A percentile compares a stretch with the other conserved stretches of the same genome.
Conservation (phyloP, 2,888 invertebrate genomes). For the Caenorhabditis imperialis region DNA sequence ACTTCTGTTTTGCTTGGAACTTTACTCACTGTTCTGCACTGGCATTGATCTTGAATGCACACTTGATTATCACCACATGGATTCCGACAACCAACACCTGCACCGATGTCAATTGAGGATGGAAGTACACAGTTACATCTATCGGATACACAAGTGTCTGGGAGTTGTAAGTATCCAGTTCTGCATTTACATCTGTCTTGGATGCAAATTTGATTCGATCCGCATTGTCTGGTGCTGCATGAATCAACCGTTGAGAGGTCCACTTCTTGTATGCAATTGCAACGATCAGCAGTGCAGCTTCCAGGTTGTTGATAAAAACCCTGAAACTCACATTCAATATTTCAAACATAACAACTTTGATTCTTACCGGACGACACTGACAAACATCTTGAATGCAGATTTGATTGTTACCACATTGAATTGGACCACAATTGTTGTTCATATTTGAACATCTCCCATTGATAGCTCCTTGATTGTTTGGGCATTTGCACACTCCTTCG, state of each 20-base stretch:
- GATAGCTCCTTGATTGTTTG: slow-evolving; percentile 59
- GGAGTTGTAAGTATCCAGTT: slow-evolving; percentile 29
- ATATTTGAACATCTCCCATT: slow-evolving; percentile 73
- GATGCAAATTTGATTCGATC: slow-evolving; percentile 36
- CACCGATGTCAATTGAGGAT: slow-evolving; percentile 17
- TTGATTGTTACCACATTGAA: slow-evolving; percentile 40
- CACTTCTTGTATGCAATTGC: slow-evolving; percentile 53
- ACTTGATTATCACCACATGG: slow-evolving; percentile 47
- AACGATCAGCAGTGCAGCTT: slow-evolving; percentile 47
- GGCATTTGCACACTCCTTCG: slow-evolving; percentile 72
- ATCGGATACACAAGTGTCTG: slow-evolving; percentile 34
- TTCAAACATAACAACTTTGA: not conserved
- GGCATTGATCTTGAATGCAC: slow-evolving; percentile 52
- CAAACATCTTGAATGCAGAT: slow-evolving; percentile 36
- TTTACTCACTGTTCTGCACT: slow-evolving; percentile 36
- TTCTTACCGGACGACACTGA: slow-evolving; percentile 32
- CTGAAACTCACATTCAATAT: not conserved
- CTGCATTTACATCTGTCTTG: slow-evolving; percentile 49
- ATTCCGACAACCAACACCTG: slow-evolving; percentile 8
- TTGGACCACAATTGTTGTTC: slow-evolving; percentile 17
- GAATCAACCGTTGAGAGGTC: slow-evolving; percentile 6
- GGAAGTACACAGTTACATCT: slow-evolving; percentile 43
- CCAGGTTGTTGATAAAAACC: slow-evolving; percentile 43
- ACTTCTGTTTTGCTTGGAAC: too few species aligned
- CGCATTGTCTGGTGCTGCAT: slow-evolving; percentile 38